Conservation (phyloP, 2,797 vertebrate species). For the Squalus acanthias region DNA sequence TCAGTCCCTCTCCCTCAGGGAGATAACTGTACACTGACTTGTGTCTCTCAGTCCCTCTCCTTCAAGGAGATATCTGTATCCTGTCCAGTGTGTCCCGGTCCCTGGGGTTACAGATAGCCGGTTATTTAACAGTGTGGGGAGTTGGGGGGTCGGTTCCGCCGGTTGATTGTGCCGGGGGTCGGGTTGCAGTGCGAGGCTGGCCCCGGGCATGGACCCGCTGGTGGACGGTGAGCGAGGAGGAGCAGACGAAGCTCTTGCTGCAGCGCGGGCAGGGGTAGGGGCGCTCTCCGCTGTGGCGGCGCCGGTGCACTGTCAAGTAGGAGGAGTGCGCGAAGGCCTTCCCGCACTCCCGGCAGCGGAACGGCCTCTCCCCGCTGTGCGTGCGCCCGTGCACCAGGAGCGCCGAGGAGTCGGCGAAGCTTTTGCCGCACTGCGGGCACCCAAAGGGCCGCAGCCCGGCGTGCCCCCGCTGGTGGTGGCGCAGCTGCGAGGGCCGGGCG, state of each 20-base stretch:
- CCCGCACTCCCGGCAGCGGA: slow-evolving; percentile 53
- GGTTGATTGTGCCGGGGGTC: too few species aligned
- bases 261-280: slow-evolving; percentile 55
- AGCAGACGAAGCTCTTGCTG: slow-evolving; percentile 59
- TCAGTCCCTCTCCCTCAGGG: too few species aligned
- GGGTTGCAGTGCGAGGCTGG: background rate
- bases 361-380: slow-evolving; percentile 54
- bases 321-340: slow-evolving; percentile 60
- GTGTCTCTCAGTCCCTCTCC: too few species aligned
- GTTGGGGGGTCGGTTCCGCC: too few species aligned
- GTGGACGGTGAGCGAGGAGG: slow-evolving; percentile 52
- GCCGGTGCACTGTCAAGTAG: slow-evolving; percentile 57
- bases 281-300: slow-evolving; percentile 58
- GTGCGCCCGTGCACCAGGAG: slow-evolving; percentile 50
- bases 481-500: slow-evolving; percentile 21
- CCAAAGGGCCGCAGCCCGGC: slow-evolving; percentile 46
- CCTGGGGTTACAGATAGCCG: too few species aligned
- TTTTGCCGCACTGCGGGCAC: slow-evolving; percentile 47
- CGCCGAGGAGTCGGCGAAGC: slow-evolving; percentile 46
- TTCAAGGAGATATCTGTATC: too few species aligned
- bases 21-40: too few species aligned
- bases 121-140: too few species aligned
- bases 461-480: slow-evolving; percentile 49
- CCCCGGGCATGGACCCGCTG: background rate
- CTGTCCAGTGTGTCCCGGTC: too few species aligned